These are phyloP conservation scores for Ricordea florida DNA, from an alignment of 92 coral and sea anemone genomes.

Conservation along the genomic window DNA sequence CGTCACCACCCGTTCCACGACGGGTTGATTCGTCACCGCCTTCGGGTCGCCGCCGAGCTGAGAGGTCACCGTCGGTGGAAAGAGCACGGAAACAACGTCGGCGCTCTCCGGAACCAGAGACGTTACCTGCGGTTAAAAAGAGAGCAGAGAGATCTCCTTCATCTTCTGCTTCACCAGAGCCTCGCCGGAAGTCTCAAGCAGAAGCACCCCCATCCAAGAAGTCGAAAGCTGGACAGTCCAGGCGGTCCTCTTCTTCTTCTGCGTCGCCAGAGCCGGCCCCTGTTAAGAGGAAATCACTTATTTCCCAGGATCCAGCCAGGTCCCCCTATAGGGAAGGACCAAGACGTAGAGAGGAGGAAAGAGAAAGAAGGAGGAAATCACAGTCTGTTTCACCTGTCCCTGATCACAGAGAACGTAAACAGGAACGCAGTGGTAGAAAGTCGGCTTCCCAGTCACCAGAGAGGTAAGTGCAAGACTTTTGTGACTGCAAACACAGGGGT, in stretches of 20 bases:
- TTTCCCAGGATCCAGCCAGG: conserved; percentile 8
- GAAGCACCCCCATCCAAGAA: not conserved
- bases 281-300: conserved; percentile 20
- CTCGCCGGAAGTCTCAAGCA: conserved; percentile 33
- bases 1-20: conserved; percentile 58
- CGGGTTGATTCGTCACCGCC: conserved; percentile 53
- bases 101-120: conserved; percentile 44
- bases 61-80: conserved; percentile 15
- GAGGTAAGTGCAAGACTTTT: no score
- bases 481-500: no score
- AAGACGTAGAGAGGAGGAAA: not conserved
- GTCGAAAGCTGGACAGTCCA: conserved; percentile 21
- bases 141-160: conserved; percentile 40
- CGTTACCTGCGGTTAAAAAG: not conserved
- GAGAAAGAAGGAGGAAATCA: conserved; percentile 46
- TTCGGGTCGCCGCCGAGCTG: conserved; percentile 44
- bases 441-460: conserved; percentile 30
- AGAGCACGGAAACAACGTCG: conserved; percentile 18
- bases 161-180: conserved; percentile 46
- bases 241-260: conserved; percentile 50
- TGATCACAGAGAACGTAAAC: conserved; percentile 35
- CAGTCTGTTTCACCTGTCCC: conserved; percentile 37
- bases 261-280: conserved; percentile 57
- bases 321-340: conserved; percentile 11
- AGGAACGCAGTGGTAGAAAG: conserved; percentile 1